Percentiles rank a stretch among this genome's conserved stretches.
phyloP scores from a whole-genome alignment of 2,113 vertebrate genomes.

The Lonchura striata region DNA sequence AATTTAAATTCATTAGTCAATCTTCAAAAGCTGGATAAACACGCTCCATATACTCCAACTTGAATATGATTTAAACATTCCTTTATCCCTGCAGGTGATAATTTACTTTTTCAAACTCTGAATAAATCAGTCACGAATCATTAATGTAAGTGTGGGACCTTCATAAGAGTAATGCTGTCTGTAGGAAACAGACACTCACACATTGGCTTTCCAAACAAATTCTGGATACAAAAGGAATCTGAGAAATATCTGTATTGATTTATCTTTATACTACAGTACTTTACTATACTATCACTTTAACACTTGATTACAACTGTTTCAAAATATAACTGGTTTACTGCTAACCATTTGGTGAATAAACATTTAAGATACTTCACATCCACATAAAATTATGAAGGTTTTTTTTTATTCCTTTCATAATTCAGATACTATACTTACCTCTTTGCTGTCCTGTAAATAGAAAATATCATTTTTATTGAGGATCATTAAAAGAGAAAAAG shows the following conservation, averaged over 20 bases:
- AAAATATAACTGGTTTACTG: neutral
- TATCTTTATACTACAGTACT: neutral
- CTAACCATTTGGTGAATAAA: neutral
- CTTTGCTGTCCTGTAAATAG: constrained; percentile 69
- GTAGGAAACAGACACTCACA: neutral
- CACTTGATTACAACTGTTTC: neutral
- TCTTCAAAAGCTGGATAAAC: neutral
- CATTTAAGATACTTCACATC: neutral
- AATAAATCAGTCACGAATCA: neutral
- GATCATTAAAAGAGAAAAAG: neutral
- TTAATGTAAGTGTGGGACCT: neutral
- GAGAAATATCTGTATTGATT: neutral
- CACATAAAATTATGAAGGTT: neutral
- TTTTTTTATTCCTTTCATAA: constrained; percentile 27
- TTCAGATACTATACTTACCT: constrained; percentile 59
- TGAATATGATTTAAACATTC: neutral
- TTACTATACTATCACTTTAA: neutral
- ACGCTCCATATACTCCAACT: neutral
- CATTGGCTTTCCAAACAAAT: neutral
- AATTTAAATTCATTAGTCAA: neutral
- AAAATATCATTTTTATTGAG: constrained; percentile 20
- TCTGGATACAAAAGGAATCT: neutral
- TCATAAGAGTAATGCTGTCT: neutral
- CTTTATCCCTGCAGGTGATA: neutral
- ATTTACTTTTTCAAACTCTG: neutral